These are phyloP conservation scores for Eonycteris spelaea DNA, from an alignment of 2,113 vertebrate genomes.

Conservation along the genomic window DNA sequence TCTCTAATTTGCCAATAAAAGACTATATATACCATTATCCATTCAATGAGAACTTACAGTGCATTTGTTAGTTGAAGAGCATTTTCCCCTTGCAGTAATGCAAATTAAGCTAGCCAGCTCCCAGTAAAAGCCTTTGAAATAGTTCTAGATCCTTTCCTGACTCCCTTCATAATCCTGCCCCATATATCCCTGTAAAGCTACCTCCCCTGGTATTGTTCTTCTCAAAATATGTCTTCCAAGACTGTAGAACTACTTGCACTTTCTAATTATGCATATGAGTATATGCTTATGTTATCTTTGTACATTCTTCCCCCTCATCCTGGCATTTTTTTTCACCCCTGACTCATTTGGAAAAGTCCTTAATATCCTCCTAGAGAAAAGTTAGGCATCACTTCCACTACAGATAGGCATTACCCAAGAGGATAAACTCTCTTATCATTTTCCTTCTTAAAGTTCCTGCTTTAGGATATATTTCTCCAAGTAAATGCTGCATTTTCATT, in stretches of 20 bases:
- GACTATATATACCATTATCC: constrained; percentile 49
- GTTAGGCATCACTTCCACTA: not conserved
- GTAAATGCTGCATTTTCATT: not conserved
- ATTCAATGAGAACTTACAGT: constrained; percentile 42
- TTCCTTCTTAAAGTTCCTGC: not conserved
- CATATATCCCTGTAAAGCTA: not conserved
- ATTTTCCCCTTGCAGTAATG: not conserved
- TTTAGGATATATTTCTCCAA: not conserved
- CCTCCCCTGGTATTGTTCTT: not conserved
- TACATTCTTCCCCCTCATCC: not conserved
- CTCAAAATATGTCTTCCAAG: not conserved
- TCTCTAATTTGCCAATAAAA: constrained; percentile 73
- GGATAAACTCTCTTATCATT: not conserved
- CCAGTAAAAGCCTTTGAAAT: not conserved
- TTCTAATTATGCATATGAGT: not conserved
- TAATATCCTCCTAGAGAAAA: not conserved
- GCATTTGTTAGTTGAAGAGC: constrained; percentile 6
- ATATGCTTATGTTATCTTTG: not conserved
- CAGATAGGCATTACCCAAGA: not conserved
- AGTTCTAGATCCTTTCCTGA: not conserved
- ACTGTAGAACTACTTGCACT: not conserved
- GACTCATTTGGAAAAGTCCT: not conserved
- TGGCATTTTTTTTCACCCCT: not conserved
- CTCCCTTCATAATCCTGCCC: not conserved
- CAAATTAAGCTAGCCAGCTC: constrained; percentile 1